Conservation (phyloP, 2,797 vertebrate genomes). For the Characodon lateralis region DNA sequence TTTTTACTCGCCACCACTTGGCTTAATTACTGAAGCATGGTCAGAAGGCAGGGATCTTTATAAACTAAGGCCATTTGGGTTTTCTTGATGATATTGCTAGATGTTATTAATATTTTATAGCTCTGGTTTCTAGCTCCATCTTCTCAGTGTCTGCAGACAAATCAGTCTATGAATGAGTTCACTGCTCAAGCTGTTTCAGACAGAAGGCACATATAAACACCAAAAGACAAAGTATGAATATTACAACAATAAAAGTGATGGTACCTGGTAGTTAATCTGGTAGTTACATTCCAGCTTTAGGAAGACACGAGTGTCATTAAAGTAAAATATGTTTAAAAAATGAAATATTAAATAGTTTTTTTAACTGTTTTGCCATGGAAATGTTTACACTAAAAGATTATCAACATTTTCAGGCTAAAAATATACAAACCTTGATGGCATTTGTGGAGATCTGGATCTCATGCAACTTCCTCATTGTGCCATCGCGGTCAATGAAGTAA, state of each 20-base stretch:
- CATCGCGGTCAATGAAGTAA: constrained; percentile 98
- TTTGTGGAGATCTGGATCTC: constrained; percentile 99
- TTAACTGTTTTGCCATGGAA: not conserved
- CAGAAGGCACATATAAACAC: not conserved
- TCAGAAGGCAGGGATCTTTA: constrained; percentile 26
- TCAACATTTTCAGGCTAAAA: constrained; percentile 1
- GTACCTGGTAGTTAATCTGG: not conserved
- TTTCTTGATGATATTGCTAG: constrained; percentile 14
- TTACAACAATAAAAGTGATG: not conserved
- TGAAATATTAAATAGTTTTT: not conserved
- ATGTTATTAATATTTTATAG: constrained; percentile 40
- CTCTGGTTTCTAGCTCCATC: constrained; percentile 3
- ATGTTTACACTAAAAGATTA: not conserved
- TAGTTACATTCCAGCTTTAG: not conserved
- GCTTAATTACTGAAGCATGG: constrained; percentile 33
- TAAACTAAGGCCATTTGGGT: constrained; percentile 32
- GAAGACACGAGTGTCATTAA: not conserved
- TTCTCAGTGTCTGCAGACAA: constrained; percentile 3
- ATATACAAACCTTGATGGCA: constrained; percentile 91
- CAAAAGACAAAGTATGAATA: not conserved
- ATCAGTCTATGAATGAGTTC: constrained; percentile 9
- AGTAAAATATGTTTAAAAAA: not conserved
- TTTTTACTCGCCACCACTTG: constrained; percentile 2
- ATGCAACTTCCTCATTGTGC: constrained; percentile 97
- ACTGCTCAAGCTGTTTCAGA: constrained; percentile 3